Evolutionary conservation across 1,140 invertebrate species (phyloP).

Genomic region (Megalopta genalis): DNA sequence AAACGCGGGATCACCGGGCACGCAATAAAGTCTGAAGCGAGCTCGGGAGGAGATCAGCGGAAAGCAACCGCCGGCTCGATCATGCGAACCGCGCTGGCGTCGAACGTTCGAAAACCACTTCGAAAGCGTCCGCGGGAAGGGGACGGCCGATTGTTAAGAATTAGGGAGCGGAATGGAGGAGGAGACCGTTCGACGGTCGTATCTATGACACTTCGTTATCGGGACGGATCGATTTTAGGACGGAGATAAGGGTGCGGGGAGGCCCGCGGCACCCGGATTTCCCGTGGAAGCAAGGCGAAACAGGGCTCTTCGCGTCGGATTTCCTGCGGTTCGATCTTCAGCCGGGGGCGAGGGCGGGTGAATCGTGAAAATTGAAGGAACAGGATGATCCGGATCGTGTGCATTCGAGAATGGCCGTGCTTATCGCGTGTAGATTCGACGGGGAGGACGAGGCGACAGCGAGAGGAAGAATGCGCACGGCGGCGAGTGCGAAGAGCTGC

Average conservation of each 20-base stretch:
- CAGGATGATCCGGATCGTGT: neutral
- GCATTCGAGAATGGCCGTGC: neutral
- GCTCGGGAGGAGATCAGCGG: too few species aligned
- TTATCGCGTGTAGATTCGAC: neutral
- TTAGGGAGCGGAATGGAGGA: neutral
- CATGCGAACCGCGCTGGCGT: neutral
- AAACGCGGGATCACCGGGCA: neutral
- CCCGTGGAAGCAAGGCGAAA: neutral
- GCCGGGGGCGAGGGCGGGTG: neutral
- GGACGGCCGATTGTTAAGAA: too few species aligned
- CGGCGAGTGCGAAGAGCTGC: neutral
- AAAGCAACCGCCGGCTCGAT: neutral
- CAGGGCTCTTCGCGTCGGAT: constrained; percentile 4
- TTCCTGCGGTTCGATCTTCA: neutral
- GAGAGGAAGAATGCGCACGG: neutral
- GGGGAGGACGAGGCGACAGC: neutral
- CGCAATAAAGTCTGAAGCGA: neutral
- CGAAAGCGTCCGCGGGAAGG: too few species aligned
- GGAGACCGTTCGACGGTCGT: neutral
- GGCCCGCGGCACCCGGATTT: neutral
- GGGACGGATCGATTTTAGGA: neutral
- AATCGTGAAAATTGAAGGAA: neutral
- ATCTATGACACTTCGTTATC: neutral
- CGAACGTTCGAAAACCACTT: too few species aligned
- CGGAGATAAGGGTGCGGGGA: neutral